Conservation (phyloP, 2,888 invertebrate species). For the Flexamia atlantica region DNA sequence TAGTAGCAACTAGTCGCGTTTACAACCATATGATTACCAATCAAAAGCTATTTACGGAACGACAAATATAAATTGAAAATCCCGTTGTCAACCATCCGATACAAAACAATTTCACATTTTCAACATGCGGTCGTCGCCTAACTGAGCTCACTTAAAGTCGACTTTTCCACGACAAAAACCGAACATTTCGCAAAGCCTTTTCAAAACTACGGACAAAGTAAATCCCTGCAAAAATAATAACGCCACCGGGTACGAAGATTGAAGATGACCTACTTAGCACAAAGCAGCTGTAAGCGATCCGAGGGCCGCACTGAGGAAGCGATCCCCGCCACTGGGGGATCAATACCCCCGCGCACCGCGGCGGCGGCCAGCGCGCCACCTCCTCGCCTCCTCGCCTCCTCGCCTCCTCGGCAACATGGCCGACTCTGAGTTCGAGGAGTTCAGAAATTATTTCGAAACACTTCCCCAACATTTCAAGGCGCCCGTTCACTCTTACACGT, state of each 20-base stretch:
- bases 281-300: not conserved
- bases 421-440: constrained; percentile 96
- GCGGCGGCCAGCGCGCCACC: not conserved
- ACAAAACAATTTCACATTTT: too few species aligned
- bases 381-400: too few species aligned
- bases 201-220: not conserved
- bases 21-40: too few species aligned
- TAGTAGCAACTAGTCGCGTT: too few species aligned
- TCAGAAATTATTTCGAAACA: constrained; percentile 91
- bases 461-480: constrained; percentile 88
- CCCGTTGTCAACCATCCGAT: too few species aligned
- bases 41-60: too few species aligned
- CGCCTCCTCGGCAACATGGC: constrained; percentile 80
- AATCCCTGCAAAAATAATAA: not conserved
- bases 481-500: constrained; percentile 93
- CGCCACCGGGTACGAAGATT: not conserved
- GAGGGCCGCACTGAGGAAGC: not conserved
- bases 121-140: too few species aligned
- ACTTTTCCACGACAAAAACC: too few species aligned
- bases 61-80: too few species aligned
- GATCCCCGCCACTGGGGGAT: not conserved
- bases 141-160: too few species aligned
- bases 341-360: constrained; percentile 23
- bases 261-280: not conserved
- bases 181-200: too few species aligned